phyloP scores from a whole-genome alignment of 2,888 invertebrate species.

The Macrosoma leucophasiata region DNA sequence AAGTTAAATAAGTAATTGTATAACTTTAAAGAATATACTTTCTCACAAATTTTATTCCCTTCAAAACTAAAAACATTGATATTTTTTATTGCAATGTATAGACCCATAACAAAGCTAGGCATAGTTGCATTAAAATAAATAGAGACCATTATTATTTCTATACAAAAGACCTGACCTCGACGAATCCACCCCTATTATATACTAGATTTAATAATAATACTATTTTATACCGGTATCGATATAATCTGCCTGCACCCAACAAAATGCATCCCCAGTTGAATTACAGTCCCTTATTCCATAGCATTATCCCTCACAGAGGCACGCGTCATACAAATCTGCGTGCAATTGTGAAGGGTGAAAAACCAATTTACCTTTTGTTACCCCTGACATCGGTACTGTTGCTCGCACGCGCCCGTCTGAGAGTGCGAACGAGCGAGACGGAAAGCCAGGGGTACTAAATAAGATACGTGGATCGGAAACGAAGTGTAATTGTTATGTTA shows the following conservation, averaged over 20 bases:
- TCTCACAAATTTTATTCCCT: too few relatives aligned
- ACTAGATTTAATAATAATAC: constrained; percentile 4
- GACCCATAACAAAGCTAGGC: too few relatives aligned
- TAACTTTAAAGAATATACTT: too few relatives aligned
- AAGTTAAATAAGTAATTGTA: too few relatives aligned
- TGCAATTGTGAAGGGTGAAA: constrained; percentile 49
- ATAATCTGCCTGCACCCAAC: too few relatives aligned
- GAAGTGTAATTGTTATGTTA: constrained; percentile 19
- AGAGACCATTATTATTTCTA: too few relatives aligned
- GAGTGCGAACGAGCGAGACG: constrained; percentile 31
- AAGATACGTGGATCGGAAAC: constrained; percentile 16
- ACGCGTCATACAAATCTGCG: constrained; percentile 57
- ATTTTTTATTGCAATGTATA: too few relatives aligned
- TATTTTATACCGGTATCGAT: constrained; percentile 10
- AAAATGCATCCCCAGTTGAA: constrained; percentile 20
- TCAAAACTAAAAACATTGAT: too few relatives aligned
- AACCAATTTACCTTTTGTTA: constrained; percentile 60
- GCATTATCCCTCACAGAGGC: constrained; percentile 49
- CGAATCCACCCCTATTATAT: too few relatives aligned
- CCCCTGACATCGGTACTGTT: constrained; percentile 33
- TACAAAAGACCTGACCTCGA: too few relatives aligned
- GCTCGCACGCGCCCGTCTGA: constrained; percentile 28
- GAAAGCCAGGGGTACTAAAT: constrained; percentile 20
- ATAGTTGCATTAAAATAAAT: too few relatives aligned
- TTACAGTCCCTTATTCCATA: constrained; percentile 30